Conservation (phyloP, 2,797 vertebrate species). For the Siniperca obscura region DNA sequence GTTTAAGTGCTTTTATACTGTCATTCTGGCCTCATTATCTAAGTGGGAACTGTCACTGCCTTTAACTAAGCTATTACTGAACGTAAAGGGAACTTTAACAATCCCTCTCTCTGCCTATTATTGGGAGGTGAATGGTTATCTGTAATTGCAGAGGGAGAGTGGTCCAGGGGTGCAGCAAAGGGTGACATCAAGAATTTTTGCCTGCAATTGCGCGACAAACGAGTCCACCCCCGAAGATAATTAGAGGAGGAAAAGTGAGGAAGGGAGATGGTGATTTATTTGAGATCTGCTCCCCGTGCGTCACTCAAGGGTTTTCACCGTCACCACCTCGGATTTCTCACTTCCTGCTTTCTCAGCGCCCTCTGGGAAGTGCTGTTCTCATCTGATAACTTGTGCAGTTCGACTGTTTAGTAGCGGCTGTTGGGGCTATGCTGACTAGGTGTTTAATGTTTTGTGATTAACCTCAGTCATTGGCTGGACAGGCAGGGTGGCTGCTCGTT, state of each 20-base stretch:
- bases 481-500: conserved; percentile 37
- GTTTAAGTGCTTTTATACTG: conserved; percentile 69
- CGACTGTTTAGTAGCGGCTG: conserved; percentile 19
- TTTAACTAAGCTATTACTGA: conserved; percentile 63
- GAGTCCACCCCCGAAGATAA: conserved; percentile 50
- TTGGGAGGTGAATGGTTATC: conserved; percentile 73
- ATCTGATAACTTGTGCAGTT: conserved; percentile 27
- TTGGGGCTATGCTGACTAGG: conserved; percentile 42
- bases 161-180: conserved; percentile 48
- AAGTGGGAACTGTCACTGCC: conserved; percentile 68
- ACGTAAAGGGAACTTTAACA: conserved; percentile 58
- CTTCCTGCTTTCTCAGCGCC: not conserved
- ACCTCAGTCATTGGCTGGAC: conserved; percentile 57
- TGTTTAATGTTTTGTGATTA: conserved; percentile 75
- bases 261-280: conserved; percentile 20
- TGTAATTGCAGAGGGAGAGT: conserved; percentile 70
- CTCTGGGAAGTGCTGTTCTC: conserved; percentile 37
- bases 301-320: conserved; percentile 33
- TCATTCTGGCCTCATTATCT: conserved; percentile 74
- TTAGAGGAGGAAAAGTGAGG: conserved; percentile 42
- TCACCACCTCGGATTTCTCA: conserved; percentile 15
- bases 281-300: conserved; percentile 24
- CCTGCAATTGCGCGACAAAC: conserved; percentile 30
- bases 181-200: conserved; percentile 50
- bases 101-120: conserved; percentile 52